Percentiles rank a stretch among this genome's conserved stretches.
Conservation (phyloP, 2,797 vertebrate genomes). For the Pangasius mekongensis region DNA sequence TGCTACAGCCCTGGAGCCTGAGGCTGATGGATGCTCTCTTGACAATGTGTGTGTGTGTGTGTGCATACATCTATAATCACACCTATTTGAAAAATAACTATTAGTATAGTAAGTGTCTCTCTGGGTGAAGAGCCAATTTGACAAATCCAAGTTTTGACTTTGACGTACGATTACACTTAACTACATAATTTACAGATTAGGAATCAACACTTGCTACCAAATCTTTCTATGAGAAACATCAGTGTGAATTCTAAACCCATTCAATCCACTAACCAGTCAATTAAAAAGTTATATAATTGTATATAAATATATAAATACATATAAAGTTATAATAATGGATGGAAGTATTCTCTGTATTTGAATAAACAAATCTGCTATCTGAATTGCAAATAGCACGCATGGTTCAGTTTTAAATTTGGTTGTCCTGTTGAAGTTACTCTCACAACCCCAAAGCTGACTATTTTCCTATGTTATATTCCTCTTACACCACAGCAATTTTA, state of each 20-base stretch:
- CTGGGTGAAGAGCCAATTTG: too few species aligned
- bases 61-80: not conserved
- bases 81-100: not conserved
- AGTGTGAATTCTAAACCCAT: not conserved
- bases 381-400: not conserved
- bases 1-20: constrained; percentile 69
- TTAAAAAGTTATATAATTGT: not conserved
- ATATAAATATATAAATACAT: too few species aligned
- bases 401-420: too few species aligned
- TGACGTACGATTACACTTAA: too few species aligned
- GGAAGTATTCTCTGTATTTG: not conserved
- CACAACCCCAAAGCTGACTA: too few species aligned
- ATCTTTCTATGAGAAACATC: not conserved
- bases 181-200: not conserved
- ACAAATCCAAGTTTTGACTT: too few species aligned
- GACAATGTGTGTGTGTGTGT: too few species aligned
- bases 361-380: not conserved
- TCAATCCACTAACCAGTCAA: not conserved
- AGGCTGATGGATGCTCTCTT: constrained; percentile 63
- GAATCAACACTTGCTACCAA: not conserved
- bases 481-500: too few species aligned
- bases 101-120: not conserved
- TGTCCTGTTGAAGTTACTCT: too few species aligned
- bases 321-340: not conserved
- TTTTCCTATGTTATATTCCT: too few species aligned